A percentile compares a stretch with the other conserved stretches of the same genome.
Conservation (phyloP, 2,888 invertebrate species). For the Torymus texanus region DNA sequence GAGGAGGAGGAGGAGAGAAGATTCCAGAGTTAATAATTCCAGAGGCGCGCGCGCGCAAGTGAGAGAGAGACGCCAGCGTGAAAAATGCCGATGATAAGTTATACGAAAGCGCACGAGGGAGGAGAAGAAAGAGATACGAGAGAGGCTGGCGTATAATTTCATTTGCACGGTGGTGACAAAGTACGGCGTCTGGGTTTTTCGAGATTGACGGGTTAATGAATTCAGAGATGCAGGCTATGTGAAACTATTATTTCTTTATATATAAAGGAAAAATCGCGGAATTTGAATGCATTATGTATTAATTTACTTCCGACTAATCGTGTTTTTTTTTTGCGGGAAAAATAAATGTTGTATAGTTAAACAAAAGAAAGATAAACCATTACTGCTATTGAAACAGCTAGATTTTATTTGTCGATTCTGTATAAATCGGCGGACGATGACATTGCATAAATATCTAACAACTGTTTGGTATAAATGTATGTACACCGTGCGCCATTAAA, state of each 20-base stretch:
- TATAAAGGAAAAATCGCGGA: too few relatives aligned
- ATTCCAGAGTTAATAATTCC: conserved; percentile 46
- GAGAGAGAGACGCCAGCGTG: conserved; percentile 6
- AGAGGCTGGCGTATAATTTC: neutral
- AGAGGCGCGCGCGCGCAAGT: neutral
- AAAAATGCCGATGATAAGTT: conserved; percentile 39
- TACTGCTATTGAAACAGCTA: neutral
- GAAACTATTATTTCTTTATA: too few relatives aligned
- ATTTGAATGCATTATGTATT: neutral
- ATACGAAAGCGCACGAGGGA: neutral
- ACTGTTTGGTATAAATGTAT: too few relatives aligned
- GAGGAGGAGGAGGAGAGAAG: neutral
- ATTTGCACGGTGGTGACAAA: conserved; percentile 21
- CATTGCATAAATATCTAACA: too few relatives aligned
- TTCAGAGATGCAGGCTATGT: neutral
- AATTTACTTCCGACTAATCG: too few relatives aligned
- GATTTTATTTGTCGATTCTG: too few relatives aligned
- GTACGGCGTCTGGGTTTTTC: neutral
- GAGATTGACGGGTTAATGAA: neutral
- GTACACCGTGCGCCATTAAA: too few relatives aligned
- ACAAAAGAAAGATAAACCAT: neutral
- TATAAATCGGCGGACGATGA: too few relatives aligned
- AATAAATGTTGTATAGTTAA: too few relatives aligned
- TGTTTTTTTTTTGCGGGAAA: too few relatives aligned
- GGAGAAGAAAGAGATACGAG: neutral